Percentiles rank a stretch among this genome's conserved stretches.
These are phyloP conservation scores for Dendrolimus houi DNA, from an alignment of 2,888 invertebrate genomes.

Conservation along the genomic window DNA sequence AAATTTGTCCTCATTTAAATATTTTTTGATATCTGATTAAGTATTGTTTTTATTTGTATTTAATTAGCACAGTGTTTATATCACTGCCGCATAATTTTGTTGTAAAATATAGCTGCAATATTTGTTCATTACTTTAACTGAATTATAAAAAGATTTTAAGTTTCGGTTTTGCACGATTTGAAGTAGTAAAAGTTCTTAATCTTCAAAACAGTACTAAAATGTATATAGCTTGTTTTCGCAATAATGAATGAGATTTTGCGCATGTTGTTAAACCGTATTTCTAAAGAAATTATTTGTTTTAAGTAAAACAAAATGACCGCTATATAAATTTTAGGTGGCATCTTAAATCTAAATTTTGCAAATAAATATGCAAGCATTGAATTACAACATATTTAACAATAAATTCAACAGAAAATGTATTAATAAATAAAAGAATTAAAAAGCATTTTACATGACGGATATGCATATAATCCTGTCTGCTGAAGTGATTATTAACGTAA, in stretches of 20 bases:
- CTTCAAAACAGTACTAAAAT: slow-evolving; percentile 2
- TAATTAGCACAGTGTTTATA: too few species aligned
- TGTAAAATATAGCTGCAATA: too few species aligned
- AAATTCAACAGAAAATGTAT: slow-evolving; percentile 12
- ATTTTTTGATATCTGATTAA: too few species aligned
- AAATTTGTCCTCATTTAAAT: too few species aligned
- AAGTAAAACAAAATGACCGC: background rate
- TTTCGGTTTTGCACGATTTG: too few species aligned
- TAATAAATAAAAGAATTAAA: slow-evolving; percentile 19
- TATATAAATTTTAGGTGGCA: background rate
- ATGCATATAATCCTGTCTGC: slow-evolving; percentile 20
- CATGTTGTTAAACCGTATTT: too few species aligned
- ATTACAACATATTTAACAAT: slow-evolving; percentile 17
- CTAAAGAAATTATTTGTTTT: too few species aligned
- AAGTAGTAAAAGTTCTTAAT: background rate
- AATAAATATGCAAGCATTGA: slow-evolving; percentile 23
- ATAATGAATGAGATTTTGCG: too few species aligned
- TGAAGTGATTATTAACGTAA: slow-evolving; percentile 11
- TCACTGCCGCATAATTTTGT: too few species aligned
- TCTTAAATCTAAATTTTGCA: slow-evolving; percentile 6
- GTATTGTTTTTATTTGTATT: too few species aligned
- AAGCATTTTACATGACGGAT: slow-evolving; percentile 21
- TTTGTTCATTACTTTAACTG: too few species aligned
- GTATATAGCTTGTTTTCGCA: background rate
- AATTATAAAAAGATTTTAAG: too few species aligned